Conservation (phyloP, 2,113 vertebrate species). For the Dryoscopus gambensis region DNA sequence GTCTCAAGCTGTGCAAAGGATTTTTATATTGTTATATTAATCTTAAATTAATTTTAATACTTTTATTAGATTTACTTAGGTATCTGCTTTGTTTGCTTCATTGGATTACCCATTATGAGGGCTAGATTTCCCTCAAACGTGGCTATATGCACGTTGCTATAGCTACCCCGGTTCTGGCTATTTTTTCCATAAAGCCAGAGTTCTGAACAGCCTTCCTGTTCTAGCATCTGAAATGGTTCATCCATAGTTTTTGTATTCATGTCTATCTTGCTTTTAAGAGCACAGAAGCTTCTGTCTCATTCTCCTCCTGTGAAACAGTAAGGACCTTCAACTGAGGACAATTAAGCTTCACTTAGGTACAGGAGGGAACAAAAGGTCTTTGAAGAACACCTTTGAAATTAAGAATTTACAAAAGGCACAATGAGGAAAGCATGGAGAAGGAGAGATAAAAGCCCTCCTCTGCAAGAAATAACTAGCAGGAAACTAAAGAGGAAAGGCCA, state of each 20-base stretch:
- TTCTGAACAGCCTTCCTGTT: constrained; percentile 16
- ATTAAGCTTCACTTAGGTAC: not conserved
- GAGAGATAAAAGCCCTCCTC: not conserved
- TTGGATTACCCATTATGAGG: constrained; percentile 5
- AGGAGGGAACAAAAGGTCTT: not conserved
- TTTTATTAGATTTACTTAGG: constrained; percentile 4
- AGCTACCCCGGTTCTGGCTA: constrained; percentile 14
- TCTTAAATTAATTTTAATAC: constrained; percentile 21
- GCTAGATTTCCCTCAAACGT: not conserved
- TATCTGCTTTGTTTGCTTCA: constrained; percentile 22
- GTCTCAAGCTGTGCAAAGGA: not conserved
- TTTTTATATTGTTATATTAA: not conserved
- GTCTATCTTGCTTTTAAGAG: not conserved
- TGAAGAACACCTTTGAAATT: not conserved
- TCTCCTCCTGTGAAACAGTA: not conserved
- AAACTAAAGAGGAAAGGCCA: not conserved
- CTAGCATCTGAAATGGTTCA: not conserved
- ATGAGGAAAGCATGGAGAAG: not conserved
- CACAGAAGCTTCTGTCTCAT: not conserved
- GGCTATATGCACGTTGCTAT: constrained; percentile 14
- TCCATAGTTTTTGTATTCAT: not conserved
- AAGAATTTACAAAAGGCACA: not conserved
- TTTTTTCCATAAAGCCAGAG: constrained; percentile 40
- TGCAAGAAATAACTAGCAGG: not conserved
- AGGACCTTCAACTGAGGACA: not conserved